These are phyloP conservation scores for Hirundo rustica DNA, from an alignment of 2,797 vertebrate species.

Conservation along the genomic window DNA sequence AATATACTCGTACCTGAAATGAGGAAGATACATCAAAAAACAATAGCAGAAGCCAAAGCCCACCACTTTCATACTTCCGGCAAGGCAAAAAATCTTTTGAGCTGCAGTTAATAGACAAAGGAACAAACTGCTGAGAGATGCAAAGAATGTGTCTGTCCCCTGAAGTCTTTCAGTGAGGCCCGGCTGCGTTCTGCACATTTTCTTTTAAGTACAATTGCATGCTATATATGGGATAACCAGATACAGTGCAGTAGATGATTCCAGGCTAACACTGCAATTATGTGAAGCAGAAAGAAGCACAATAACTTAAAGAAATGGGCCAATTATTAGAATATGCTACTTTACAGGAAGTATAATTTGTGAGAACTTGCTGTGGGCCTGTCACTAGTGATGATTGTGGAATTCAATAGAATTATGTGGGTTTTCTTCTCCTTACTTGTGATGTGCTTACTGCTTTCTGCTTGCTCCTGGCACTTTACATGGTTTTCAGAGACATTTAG, in stretches of 20 bases:
- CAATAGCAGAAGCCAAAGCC: not conserved
- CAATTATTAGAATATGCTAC: not conserved
- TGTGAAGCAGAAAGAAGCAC: fast-evolving
- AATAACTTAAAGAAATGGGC: not conserved
- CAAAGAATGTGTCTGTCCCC: fast-evolving
- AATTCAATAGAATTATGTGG: fast-evolving
- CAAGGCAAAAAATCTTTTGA: not conserved
- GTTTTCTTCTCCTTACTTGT: not conserved
- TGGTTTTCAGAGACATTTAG: conserved; percentile 62
- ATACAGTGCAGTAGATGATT: not conserved
- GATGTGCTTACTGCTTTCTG: not conserved
- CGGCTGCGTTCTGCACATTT: not conserved
- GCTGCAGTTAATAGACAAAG: not conserved
- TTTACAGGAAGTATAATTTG: not conserved
- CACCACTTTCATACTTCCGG: not conserved
- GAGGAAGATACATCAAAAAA: not conserved
- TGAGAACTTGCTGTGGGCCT: not conserved
- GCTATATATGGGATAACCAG: not conserved
- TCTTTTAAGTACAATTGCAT: not conserved
- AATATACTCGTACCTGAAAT: not conserved
- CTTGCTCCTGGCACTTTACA: not conserved
- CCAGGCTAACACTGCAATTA: not conserved
- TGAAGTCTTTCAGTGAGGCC: not conserved
- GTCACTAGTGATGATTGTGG: fast-evolving
- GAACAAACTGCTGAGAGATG: not conserved